A percentile compares a stretch with the other conserved stretches of the same genome.
Evolutionary conservation across 2,113 vertebrate species (phyloP).

Genomic region (Lophochroa leadbeateri): DNA sequence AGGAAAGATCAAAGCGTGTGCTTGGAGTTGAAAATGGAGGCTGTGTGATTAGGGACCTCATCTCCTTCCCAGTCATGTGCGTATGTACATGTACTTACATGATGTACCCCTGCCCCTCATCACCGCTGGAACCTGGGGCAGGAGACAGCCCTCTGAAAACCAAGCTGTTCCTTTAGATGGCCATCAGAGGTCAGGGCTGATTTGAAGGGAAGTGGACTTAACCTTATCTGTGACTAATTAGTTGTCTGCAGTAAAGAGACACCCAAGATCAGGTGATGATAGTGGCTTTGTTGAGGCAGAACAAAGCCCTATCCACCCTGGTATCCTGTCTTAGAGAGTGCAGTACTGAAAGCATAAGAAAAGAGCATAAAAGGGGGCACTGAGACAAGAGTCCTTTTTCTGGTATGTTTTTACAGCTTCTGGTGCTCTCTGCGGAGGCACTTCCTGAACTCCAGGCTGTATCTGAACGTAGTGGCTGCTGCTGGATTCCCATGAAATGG

Average conservation of each 20-base stretch:
- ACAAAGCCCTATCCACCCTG: background rate
- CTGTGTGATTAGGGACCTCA: background rate
- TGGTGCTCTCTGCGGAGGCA: background rate
- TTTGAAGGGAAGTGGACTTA: background rate
- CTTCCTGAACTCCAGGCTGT: background rate
- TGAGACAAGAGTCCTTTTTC: background rate
- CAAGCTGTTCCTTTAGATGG: background rate
- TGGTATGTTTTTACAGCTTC: background rate
- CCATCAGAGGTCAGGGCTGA: constrained; percentile 50
- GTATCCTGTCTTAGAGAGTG: background rate
- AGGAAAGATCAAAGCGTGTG: constrained; percentile 38
- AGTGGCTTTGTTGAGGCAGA: background rate
- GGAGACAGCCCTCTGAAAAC: background rate
- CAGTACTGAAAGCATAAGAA: background rate
- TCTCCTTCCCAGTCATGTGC: background rate
- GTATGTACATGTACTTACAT: background rate
- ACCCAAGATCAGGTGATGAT: background rate
- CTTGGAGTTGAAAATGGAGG: background rate
- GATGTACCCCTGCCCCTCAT: background rate
- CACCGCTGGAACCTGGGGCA: background rate
- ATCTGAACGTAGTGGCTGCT: background rate
- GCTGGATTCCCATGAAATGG: background rate
- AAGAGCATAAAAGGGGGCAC: background rate
- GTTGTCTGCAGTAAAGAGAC: background rate
- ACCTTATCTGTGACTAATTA: background rate